Base-by-base conservation (phyloP, 2,888 invertebrate species). In the Rhagium mordax region DNA sequence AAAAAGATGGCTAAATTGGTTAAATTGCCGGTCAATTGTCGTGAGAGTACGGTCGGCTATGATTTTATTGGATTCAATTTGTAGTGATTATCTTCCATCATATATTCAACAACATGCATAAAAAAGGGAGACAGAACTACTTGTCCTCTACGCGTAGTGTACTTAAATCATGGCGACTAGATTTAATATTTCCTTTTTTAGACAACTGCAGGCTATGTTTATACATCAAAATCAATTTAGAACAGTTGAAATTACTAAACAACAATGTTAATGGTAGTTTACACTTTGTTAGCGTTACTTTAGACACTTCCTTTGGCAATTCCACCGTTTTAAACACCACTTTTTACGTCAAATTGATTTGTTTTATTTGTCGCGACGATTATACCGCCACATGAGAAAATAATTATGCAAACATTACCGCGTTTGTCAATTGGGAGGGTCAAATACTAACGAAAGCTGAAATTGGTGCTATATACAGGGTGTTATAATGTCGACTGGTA, bases 21-120 rank as follows among this genome's bases (percentile, higher is more conserved):
- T 87, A 86, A 87, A 87, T 87, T 87, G 87, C 84, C 84, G 85
- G 84, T 86, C 86, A 87, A 87, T 87, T 87, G 87, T 85, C 87
- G 87, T 87, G 87, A 87, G 87, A 87, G 82, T 82, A 82, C 81
- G 81, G 82, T 80, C 81, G 74, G 77, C 77, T 78, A 78, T 78
- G 83, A 84, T 85, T 85, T 85, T 85, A 87, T 87, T 87, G 86
- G 85, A 82, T 86, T 86, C 86, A 87, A 87, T 87, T 82, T 86
- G 87, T 85, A 85, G 86, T 85, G 86, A 86, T 86, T 86, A 86
- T 84, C 85, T 76, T 78, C 71, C 72, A 74, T 77, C 74, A 74
- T 73, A 76, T 76, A 74, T 74, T 74, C 78, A 78, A 78, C 77
- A 72, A 74, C 78, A 70, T 76, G 75, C 75, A 76, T 75, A 74